Evolutionary conservation across 2,888 invertebrate species (phyloP).

Genomic region (Xestoiulus laeticollis): DNA sequence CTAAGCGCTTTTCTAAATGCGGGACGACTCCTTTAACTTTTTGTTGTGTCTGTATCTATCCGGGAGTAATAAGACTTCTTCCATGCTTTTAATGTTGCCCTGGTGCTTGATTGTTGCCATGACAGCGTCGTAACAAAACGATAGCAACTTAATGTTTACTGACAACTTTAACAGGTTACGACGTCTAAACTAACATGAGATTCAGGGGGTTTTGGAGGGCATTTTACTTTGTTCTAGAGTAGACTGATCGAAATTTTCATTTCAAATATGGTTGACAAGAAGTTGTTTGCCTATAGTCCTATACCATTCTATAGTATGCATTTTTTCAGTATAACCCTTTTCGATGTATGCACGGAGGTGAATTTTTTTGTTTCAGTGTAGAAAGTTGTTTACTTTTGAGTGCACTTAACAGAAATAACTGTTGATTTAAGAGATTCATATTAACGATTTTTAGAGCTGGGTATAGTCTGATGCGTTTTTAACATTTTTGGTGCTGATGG

Average conservation of each 20-base stretch:
- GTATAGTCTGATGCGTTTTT: neutral
- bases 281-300: neutral
- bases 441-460: neutral
- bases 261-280: neutral
- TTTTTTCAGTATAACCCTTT: neutral
- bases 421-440: neutral
- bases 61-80: slow-evolving; percentile 43
- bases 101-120: slow-evolving; percentile 40
- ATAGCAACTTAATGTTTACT: slow-evolving; percentile 31
- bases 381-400: neutral
- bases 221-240: slow-evolving; percentile 1
- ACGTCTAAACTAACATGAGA: neutral
- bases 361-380: neutral
- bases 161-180: slow-evolving; percentile 1
- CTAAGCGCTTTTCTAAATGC: slow-evolving; percentile 40
- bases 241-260: neutral
- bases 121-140: slow-evolving; percentile 14
- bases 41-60: slow-evolving; percentile 30
- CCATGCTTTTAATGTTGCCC: slow-evolving; percentile 39
- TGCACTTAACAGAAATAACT: neutral
- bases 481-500: neutral
- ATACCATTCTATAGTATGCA: too few species aligned
- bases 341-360: neutral
- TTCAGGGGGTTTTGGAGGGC: neutral
- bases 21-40: slow-evolving; percentile 15